Evolutionary conservation across 2,888 invertebrate genomes (phyloP).

Genomic region (Agriopis leucophaearia): DNA sequence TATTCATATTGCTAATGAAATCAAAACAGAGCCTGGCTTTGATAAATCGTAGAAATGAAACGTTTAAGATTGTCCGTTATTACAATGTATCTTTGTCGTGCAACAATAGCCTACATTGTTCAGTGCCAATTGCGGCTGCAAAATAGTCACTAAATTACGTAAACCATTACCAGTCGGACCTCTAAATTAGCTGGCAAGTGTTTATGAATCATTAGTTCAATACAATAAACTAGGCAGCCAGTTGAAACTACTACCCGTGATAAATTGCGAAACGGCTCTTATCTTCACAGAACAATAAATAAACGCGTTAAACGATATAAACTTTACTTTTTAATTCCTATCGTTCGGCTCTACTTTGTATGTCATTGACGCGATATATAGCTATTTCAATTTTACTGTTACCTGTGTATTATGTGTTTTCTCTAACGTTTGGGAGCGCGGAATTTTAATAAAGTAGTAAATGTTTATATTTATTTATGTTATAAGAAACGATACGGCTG

Average conservation of each 20-base stretch:
- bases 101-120: constrained; percentile 79
- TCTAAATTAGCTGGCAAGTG: constrained; percentile 76
- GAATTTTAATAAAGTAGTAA: constrained; percentile 79
- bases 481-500: constrained; percentile 61
- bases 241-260: constrained; percentile 43
- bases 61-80: constrained; percentile 75
- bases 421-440: constrained; percentile 62
- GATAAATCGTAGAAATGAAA: constrained; percentile 77
- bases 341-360: constrained; percentile 50
- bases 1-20: constrained; percentile 59
- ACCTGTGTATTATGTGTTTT: constrained; percentile 73
- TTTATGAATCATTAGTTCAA: constrained; percentile 78
- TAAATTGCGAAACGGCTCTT: constrained; percentile 47
- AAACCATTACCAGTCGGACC: constrained; percentile 70
- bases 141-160: constrained; percentile 81
- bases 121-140: constrained; percentile 77
- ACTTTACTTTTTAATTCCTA: constrained; percentile 52
- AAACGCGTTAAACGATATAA: constrained; percentile 58
- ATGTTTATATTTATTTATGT: constrained; percentile 76
- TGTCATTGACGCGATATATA: constrained; percentile 55
- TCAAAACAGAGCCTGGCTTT: constrained; percentile 68
- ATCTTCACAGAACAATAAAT: constrained; percentile 46
- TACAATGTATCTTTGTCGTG: constrained; percentile 81
- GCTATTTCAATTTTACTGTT: constrained; percentile 67
- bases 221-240: constrained; percentile 57